Base-by-base conservation (phyloP, 2,888 invertebrate genomes). In the Pyrgus malvae region DNA sequence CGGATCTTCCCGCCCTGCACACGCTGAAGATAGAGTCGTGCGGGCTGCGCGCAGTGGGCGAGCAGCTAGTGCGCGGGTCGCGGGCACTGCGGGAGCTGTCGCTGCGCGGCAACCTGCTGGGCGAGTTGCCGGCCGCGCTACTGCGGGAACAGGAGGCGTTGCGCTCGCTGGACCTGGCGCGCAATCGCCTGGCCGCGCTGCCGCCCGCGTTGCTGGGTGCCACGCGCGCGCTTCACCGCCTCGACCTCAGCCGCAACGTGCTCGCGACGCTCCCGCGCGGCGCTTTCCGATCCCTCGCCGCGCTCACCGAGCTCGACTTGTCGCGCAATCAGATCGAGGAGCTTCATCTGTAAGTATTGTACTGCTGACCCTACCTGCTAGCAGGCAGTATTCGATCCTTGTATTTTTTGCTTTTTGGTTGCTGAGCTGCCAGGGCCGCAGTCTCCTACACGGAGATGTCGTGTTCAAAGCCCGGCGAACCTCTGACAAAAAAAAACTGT, bases 201-300 rank as follows among this genome's bases (percentile, higher is more conserved):
- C 48, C 35, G 25, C 48, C n/a, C 7, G 35, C 16, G 14, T 16
- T 38, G 16, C 17, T 37, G 9, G 8, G 11, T 8, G 9, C 11
- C 7, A 5, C 17, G 8, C 5, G 17, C 4, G 14, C 11, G 6
- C 48, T 48, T 11, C 16, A n/a, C 2, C n/a, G 48, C 1, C 41
- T 77, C 0, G 55, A 67, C 3, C 60, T 75, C 1, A 59, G 65
- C 6, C 11, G 60, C 9, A 71, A 69, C 16, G 25, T 3, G 0
- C 25, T 79, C 8, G 14, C 8, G 7, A 11, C 21, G 19, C 11
- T 38, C 7, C 38, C 38, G 3, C n/a, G 21, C 11, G 38, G 11
- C 21, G 38, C 21, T 2, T 38, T 38, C 19, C 12, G 38, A n/a
- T 11, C 19, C 7, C 38, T 38, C 7, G 3, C 21, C 3, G n/a